phyloP scores from a whole-genome alignment of 2,113 vertebrate species.

The Callipepla californica region DNA sequence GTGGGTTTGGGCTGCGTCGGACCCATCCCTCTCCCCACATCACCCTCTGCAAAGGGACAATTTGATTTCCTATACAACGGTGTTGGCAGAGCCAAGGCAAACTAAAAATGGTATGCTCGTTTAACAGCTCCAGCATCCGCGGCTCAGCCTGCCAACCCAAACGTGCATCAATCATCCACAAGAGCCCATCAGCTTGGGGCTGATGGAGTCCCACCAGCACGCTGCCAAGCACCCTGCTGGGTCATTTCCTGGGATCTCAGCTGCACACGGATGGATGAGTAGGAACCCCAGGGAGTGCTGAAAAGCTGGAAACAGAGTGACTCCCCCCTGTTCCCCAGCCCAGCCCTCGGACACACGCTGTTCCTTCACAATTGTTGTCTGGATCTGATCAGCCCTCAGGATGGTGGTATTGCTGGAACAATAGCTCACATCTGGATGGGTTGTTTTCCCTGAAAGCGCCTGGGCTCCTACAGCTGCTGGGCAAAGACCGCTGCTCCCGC shows the following conservation, averaged over 20 bases:
- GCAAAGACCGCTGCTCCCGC: neutral
- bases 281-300: neutral
- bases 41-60: constrained; percentile 12
- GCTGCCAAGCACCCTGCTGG: neutral
- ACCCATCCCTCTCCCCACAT: neutral
- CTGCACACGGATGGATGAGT: accelerated
- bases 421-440: constrained; percentile 57
- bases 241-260: neutral
- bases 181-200: neutral
- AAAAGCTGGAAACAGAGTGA: constrained; percentile 32
- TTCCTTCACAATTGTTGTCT: constrained; percentile 45
- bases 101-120: constrained; percentile 45
- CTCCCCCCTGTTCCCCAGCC: no score
- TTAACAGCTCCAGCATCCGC: constrained; percentile 20
- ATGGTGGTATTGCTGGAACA: neutral
- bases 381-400: neutral
- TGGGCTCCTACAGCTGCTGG: neutral
- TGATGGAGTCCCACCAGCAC: neutral
- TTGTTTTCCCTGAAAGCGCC: constrained; percentile 24
- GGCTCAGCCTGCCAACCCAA: constrained; percentile 54
- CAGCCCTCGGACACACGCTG: neutral
- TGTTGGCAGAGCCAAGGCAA: constrained; percentile 61
- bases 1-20: neutral
- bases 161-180: constrained; percentile 25
- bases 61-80: constrained; percentile 68